Base-by-base conservation (phyloP, 2,797 vertebrate genomes). In the Acrocephalus scirpaceus region DNA sequence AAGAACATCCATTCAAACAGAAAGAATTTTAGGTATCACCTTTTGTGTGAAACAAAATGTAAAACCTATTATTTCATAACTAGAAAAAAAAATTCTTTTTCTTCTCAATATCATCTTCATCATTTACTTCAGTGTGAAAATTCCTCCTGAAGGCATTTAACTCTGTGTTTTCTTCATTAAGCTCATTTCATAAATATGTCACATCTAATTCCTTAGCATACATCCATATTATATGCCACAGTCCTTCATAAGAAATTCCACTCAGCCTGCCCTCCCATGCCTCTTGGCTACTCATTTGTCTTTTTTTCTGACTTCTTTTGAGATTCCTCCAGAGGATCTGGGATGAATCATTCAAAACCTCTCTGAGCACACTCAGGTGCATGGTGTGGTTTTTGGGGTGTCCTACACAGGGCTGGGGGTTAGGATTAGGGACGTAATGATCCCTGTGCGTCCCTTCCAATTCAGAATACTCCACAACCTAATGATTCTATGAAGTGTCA, bases 201-300 rank as follows among this genome's bases (percentile, higher is more conserved):
- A 42, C 3, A 30, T 77, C 9, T 40, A 67, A 30, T 6, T 71
- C 17, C 23, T 78, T 50, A 40, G 32, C 8, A 40, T 17, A 40
- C 3, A 36, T 21, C 9, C 36, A 13, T 2, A 4, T 1, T 0
- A 12, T 21, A 25, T 11, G 7, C 22, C 34, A 12, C 2, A 23
- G 38, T 26, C 10, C 9, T 38, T 75, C 7, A 5, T 26, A 61
- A 79, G 25, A 82, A n/a, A 8, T 5, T 45, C 27, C 7, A 4
- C 16, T 75, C 26, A 89, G 6, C 11, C 21, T 32, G 50, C 4
- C 2, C 3, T 4, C 1, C 3, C 32, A 9, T 36, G 21, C 8
- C 26, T 54, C 62, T 47, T 61, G 65, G 45, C 14, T 65, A 7
- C 22, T 47, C 6, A 7, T 60, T 56, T 14, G 0, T 34, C 32